Conservation (phyloP, 1,140 invertebrate genomes). For the Pseudomyrmex dendroicus region DNA sequence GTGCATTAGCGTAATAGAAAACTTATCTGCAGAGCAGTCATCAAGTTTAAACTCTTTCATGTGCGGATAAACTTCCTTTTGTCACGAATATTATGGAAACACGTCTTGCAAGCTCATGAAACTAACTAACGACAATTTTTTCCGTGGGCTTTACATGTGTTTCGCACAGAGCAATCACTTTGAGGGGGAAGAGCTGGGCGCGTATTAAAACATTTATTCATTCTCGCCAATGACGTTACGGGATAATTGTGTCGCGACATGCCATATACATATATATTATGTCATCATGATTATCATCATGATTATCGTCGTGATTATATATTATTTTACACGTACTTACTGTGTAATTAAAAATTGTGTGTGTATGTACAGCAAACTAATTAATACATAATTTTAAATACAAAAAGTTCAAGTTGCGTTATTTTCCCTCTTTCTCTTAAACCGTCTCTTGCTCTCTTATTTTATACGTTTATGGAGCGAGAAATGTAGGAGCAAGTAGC, state of each 20-base stretch:
- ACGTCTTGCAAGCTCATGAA: slow-evolving; percentile 38
- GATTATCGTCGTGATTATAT: neutral
- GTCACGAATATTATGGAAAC: slow-evolving; percentile 58
- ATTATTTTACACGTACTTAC: no score
- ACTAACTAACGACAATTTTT: slow-evolving; percentile 53
- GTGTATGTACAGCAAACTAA: no score
- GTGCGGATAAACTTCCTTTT: slow-evolving; percentile 52
- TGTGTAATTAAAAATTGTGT: no score
- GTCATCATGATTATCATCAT: slow-evolving; percentile 7
- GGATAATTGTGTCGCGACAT: slow-evolving; percentile 23
- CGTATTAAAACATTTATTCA: slow-evolving; percentile 38
- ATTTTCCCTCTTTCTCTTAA: neutral
- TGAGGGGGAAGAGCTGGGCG: neutral
- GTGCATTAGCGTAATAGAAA: slow-evolving; percentile 54
- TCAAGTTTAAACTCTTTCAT: slow-evolving; percentile 54
- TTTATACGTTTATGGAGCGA: slow-evolving; percentile 31
- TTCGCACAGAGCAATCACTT: slow-evolving; percentile 25
- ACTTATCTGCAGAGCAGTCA: slow-evolving; percentile 48
- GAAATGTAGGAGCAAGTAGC: slow-evolving; percentile 3
- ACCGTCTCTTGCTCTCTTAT: neutral
- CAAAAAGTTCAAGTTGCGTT: neutral
- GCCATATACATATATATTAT: neutral
- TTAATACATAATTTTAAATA: neutral
- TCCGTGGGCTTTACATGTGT: slow-evolving; percentile 31
- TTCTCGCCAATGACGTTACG: slow-evolving; percentile 23